A percentile compares a stretch with the other conserved stretches of the same genome.
Conservation (phyloP, 2,797 vertebrate genomes). For the Xenops minutus region DNA sequence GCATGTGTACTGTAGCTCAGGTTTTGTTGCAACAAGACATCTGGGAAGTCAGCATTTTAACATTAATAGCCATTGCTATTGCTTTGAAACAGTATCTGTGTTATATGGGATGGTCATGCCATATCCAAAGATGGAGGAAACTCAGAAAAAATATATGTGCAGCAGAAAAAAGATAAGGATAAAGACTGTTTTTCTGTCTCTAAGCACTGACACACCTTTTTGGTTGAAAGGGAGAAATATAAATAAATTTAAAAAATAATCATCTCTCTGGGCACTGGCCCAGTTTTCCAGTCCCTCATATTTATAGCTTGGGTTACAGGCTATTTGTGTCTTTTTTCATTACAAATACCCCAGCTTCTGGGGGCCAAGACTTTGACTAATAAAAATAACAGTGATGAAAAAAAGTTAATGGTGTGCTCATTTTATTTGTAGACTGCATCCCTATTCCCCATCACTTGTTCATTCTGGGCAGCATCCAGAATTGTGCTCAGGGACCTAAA, state of each 20-base stretch:
- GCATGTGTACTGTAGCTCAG: not conserved
- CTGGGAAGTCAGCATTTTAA: not conserved
- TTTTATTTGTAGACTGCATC: not conserved
- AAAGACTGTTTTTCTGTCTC: not conserved
- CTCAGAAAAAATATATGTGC: not conserved
- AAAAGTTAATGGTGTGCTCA: not conserved
- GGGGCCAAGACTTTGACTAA: conserved; percentile 1
- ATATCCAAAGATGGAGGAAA: not conserved
- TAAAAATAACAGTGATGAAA: conserved; percentile 33
- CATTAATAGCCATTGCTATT: not conserved
- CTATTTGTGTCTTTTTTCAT: not conserved
- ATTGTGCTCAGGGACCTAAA: not conserved
- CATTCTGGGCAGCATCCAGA: not conserved
- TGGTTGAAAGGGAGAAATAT: not conserved
- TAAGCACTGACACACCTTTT: not conserved
- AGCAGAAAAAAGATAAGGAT: not conserved
- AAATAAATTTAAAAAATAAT: conserved; percentile 7
- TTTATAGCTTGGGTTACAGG: not conserved
- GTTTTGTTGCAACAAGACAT: not conserved
- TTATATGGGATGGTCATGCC: not conserved
- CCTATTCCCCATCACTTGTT: not conserved
- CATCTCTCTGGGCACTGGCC: not conserved
- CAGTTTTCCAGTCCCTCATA: conserved; percentile 30
- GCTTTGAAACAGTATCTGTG: not conserved
- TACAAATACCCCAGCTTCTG: not conserved